Evolutionary conservation across 2,888 invertebrate species (phyloP).

Genomic region (Graphium colonna): DNA sequence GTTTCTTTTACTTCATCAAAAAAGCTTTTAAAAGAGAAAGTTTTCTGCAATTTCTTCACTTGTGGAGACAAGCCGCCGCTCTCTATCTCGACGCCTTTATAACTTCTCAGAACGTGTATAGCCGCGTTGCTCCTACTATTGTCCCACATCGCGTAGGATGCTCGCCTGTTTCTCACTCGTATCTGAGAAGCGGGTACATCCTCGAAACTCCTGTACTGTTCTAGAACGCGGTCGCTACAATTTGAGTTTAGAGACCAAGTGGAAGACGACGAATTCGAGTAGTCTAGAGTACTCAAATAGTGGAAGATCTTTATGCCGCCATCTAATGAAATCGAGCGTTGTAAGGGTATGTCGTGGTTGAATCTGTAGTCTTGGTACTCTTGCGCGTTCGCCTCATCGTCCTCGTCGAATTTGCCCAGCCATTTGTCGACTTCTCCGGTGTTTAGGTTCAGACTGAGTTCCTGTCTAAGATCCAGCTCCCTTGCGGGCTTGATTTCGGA

Average conservation of each 20-base stretch:
- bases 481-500: slow-evolving; percentile 45
- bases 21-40: slow-evolving; percentile 45
- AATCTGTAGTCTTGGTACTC: slow-evolving; percentile 41
- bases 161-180: slow-evolving; percentile 63
- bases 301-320: slow-evolving; percentile 61
- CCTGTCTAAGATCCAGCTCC: slow-evolving; percentile 59
- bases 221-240: slow-evolving; percentile 35
- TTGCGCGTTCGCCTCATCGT: slow-evolving; percentile 21
- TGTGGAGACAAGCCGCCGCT: slow-evolving; percentile 50
- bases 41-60: slow-evolving; percentile 56
- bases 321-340: slow-evolving; percentile 63
- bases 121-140: slow-evolving; percentile 46
- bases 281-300: slow-evolving; percentile 52
- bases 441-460: slow-evolving; percentile 54
- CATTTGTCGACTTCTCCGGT: slow-evolving; percentile 55
- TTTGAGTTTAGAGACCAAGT: slow-evolving; percentile 56
- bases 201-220: slow-evolving; percentile 59
- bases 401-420: slow-evolving; percentile 59
- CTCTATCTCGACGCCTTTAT: slow-evolving; percentile 48
- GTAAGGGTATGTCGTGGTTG: slow-evolving; percentile 55
- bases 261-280: slow-evolving; percentile 50
- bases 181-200: slow-evolving; percentile 66
- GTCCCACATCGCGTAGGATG: slow-evolving; percentile 52
- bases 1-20: slow-evolving; percentile 38
- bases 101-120: slow-evolving; percentile 53